Percentiles rank a stretch among this genome's conserved stretches.
phyloP scores from a whole-genome alignment of 2,113 vertebrate species.

The Dipodomys spectabilis region DNA sequence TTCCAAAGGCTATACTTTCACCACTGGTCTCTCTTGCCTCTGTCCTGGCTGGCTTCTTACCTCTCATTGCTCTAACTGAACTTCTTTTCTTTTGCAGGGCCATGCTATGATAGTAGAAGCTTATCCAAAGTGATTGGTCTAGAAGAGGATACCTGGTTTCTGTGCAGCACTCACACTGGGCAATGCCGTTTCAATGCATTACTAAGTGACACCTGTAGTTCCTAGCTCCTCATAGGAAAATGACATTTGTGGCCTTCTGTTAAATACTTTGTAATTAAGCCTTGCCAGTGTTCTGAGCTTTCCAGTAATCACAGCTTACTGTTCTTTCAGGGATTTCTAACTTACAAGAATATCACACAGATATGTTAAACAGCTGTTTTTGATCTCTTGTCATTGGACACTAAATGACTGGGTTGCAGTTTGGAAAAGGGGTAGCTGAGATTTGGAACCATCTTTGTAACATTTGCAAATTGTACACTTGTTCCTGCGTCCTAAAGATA shows the following conservation, averaged over 20 bases:
- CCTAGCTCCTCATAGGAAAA: constrained; percentile 64
- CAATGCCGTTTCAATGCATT: constrained; percentile 82
- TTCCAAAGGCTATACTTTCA: not conserved
- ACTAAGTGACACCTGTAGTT: constrained; percentile 30
- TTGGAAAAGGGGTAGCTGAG: not conserved
- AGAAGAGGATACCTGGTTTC: not conserved
- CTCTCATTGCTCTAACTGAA: constrained; percentile 15
- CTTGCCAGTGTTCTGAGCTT: constrained; percentile 61
- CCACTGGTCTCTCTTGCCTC: not conserved
- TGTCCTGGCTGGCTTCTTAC: not conserved
- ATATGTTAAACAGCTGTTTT: not conserved
- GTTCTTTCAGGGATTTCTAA: constrained; percentile 69
- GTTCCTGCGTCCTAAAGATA: constrained; percentile 35
- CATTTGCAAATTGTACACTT: not conserved
- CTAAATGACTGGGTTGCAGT: constrained; percentile 8
- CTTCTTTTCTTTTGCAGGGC: constrained; percentile 87
- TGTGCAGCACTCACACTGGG: constrained; percentile 32
- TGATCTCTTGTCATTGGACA: constrained; percentile 36
- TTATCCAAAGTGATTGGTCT: constrained; percentile 91
- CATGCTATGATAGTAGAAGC: constrained; percentile 97
- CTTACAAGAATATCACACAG: constrained; percentile 15
- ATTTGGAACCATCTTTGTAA: constrained; percentile 58
- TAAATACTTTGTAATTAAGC: constrained; percentile 73
- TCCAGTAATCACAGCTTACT: constrained; percentile 46
- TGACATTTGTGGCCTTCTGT: constrained; percentile 83